A percentile compares a stretch with the other conserved stretches of the same genome.
Evolutionary conservation across 2,888 invertebrate species (phyloP).

Genomic region (Lottia gigantea): DNA sequence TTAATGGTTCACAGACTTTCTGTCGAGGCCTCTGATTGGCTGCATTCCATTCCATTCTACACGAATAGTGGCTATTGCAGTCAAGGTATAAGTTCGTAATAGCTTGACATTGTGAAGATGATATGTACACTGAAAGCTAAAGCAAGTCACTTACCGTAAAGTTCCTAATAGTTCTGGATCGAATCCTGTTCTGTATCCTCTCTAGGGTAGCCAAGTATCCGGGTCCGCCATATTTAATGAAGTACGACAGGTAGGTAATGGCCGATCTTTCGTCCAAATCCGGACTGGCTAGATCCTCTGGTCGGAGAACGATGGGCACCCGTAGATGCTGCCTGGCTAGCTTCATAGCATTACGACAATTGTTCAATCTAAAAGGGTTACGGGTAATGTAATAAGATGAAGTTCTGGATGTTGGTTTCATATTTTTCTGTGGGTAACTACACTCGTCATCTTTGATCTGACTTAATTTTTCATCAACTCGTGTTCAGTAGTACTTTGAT

Average conservation of each 20-base stretch:
- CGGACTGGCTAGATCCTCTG: conserved; percentile 93
- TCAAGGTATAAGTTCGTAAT: too few species aligned
- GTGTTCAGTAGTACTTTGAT: neutral
- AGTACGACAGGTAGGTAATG: conserved; percentile 97
- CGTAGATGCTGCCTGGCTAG: conserved; percentile 90
- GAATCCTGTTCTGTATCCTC: conserved; percentile 85
- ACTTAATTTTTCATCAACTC: neutral
- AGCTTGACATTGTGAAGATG: too few species aligned
- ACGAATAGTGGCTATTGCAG: too few species aligned
- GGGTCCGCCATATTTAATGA: conserved; percentile 95
- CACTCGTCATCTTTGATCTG: too few species aligned
- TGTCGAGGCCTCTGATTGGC: too few species aligned
- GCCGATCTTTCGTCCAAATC: conserved; percentile 96
- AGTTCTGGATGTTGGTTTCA: neutral
- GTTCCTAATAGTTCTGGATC: conserved; percentile 80
- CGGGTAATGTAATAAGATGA: neutral
- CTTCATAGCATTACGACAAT: conserved; percentile 93
- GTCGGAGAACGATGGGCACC: conserved; percentile 93
- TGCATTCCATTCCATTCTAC: too few species aligned
- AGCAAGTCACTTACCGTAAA: conserved; percentile 82
- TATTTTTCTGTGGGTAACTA: neutral
- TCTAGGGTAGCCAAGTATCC: conserved; percentile 90
- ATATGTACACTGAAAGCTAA: too few species aligned
- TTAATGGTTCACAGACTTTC: too few species aligned
- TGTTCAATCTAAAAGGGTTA: conserved; percentile 78